phyloP scores from a whole-genome alignment of 2,113 vertebrate genomes.

The Dendropsophus ebraccatus region DNA sequence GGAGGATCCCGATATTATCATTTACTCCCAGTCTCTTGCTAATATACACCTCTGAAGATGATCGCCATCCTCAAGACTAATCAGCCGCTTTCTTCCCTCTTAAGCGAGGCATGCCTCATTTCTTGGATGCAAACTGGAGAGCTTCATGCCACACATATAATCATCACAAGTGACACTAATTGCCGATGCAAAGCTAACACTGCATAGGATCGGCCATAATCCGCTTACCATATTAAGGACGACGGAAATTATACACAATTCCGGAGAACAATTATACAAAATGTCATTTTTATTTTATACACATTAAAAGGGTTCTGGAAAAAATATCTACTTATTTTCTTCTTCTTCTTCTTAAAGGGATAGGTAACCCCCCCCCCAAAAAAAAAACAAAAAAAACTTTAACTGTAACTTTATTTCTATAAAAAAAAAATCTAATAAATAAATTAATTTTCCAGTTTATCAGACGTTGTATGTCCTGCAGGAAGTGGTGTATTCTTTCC shows the following conservation, averaged over 20 bases:
- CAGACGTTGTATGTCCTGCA: too few relatives aligned
- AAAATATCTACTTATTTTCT: not conserved
- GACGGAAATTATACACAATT: conserved; percentile 11
- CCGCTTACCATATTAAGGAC: not conserved
- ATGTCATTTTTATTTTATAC: not conserved
- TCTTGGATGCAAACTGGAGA: conserved; percentile 70
- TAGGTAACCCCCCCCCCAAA: too few relatives aligned
- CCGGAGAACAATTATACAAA: not conserved
- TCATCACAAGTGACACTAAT: conserved; percentile 43
- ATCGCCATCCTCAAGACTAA: not conserved
- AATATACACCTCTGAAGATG: not conserved
- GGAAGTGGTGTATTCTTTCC: too few relatives aligned
- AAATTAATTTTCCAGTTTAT: too few relatives aligned
- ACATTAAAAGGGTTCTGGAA: not conserved
- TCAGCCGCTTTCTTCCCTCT: conserved; percentile 9
- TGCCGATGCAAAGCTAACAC: conserved; percentile 10
- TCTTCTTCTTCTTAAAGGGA: too few relatives aligned
- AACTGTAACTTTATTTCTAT: too few relatives aligned
- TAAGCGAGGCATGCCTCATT: not conserved
- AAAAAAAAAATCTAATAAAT: too few relatives aligned
- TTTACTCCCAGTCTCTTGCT: not conserved
- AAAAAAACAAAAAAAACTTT: too few relatives aligned
- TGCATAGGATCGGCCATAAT: not conserved
- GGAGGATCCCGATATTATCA: not conserved
- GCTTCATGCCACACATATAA: not conserved